Percentiles rank a stretch among this genome's conserved stretches.
Evolutionary conservation across 30 jellyfish, hydroid and myxozoan genomes (phyloP).

Genomic region (Mastigias papua): DNA sequence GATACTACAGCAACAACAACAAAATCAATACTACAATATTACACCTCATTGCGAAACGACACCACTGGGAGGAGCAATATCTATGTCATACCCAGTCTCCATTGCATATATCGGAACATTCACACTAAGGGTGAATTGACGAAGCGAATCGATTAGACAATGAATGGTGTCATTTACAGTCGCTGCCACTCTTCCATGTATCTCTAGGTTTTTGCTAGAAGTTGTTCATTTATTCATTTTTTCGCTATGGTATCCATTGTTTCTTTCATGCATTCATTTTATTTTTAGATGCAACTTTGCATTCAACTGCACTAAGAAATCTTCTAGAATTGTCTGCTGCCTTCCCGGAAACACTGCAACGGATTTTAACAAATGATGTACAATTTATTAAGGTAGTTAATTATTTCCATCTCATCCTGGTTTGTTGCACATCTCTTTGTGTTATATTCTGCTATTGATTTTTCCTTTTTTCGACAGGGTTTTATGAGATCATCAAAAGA

Average conservation of each 20-base stretch:
- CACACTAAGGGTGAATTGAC: too few relatives aligned
- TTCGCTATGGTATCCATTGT: not conserved
- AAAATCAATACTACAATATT: too few relatives aligned
- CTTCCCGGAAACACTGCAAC: conserved; percentile 48
- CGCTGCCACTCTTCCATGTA: too few relatives aligned
- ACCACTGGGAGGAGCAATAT: too few relatives aligned
- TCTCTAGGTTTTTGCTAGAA: not conserved
- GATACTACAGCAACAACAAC: too few relatives aligned
- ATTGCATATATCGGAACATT: too few relatives aligned
- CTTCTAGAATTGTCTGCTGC: conserved; percentile 79
- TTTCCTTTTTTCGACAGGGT: conserved; percentile 14
- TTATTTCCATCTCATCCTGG: not conserved
- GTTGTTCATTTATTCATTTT: not conserved
- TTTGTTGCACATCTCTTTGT: not conserved
- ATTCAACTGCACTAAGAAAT: conserved; percentile 60
- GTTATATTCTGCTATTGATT: not conserved
- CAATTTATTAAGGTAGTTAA: conserved; percentile 58
- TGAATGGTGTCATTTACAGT: too few relatives aligned
- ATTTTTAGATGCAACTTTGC: conserved; percentile 60
- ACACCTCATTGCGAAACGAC: too few relatives aligned
- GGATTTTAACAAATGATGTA: conserved; percentile 37
- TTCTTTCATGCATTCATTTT: not conserved
- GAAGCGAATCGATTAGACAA: too few relatives aligned
- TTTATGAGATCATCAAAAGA: conserved; percentile 79
- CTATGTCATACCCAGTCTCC: too few relatives aligned